Evolutionary conservation across 2,113 vertebrate genomes (phyloP).

Genomic region (Micronycteris hirsuta): DNA sequence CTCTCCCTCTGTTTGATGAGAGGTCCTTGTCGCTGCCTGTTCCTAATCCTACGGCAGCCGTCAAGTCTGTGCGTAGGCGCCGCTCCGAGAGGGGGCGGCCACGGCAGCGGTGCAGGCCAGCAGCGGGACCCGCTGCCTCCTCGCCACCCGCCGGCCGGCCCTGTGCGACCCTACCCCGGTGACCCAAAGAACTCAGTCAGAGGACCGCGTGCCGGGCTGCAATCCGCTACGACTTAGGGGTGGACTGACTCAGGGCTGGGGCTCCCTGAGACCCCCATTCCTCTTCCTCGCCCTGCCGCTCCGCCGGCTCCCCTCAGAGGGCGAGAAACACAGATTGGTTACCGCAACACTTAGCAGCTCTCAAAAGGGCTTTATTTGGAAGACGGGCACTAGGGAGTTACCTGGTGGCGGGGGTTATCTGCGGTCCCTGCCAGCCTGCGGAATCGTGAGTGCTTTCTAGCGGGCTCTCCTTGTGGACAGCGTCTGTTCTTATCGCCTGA

Average conservation of each 20-base stretch:
- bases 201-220: neutral
- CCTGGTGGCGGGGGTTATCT: neutral
- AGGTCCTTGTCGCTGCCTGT: neutral
- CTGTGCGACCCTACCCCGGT: neutral
- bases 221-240: neutral
- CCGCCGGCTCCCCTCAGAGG: neutral
- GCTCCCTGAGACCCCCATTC: neutral
- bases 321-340: neutral
- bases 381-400: neutral
- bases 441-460: neutral
- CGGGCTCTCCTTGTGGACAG: neutral
- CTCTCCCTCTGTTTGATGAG: slow-evolving; percentile 37
- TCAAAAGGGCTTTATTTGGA: neutral
- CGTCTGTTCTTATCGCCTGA: neutral
- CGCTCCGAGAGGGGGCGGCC: neutral
- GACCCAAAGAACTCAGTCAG: neutral
- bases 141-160: neutral
- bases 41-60: neutral
- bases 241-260: neutral
- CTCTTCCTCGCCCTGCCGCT: neutral
- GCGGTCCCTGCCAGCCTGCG: neutral
- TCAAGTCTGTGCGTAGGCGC: slow-evolving; percentile 14
- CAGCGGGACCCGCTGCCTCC: neutral
- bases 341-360: neutral
- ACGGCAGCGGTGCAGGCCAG: neutral